phyloP scores from a whole-genome alignment of 2,888 invertebrate species.

The Xylocampa areola region DNA sequence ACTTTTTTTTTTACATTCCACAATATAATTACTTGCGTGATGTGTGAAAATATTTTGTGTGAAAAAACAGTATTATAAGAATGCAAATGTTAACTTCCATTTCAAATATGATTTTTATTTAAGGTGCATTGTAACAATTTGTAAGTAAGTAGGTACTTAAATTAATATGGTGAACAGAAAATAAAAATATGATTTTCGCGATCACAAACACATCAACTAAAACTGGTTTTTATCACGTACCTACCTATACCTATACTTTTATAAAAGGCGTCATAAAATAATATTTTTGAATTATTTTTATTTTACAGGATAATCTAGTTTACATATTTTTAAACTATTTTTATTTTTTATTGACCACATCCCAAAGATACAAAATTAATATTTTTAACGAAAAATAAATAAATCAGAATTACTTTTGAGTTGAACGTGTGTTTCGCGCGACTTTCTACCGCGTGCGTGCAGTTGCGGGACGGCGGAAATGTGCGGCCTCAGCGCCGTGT shows the following conservation, averaged over 20 bases:
- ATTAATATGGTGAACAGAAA: no score
- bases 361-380: slow-evolving; percentile 22
- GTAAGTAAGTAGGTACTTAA: no score
- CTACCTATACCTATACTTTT: no score
- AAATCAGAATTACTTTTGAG: slow-evolving; percentile 39
- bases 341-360: slow-evolving; percentile 14
- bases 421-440: slow-evolving; percentile 53
- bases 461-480: slow-evolving; percentile 49
- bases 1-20: slow-evolving; percentile 42
- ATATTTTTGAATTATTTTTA: no score
- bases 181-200: no score
- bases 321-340: no score
- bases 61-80: slow-evolving; percentile 18
- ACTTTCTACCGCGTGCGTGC: slow-evolving; percentile 69
- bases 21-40: slow-evolving; percentile 43
- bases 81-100: neutral
- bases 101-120: neutral
- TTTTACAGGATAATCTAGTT: no score
- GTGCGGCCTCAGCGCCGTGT: slow-evolving; percentile 69
- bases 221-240: no score
- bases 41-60: slow-evolving; percentile 39
- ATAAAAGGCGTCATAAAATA: no score
- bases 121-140: no score
- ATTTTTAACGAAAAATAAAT: slow-evolving; percentile 12
- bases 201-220: no score